phyloP scores from a whole-genome alignment of 2,113 vertebrate genomes.

The Nansenia antarctica region DNA sequence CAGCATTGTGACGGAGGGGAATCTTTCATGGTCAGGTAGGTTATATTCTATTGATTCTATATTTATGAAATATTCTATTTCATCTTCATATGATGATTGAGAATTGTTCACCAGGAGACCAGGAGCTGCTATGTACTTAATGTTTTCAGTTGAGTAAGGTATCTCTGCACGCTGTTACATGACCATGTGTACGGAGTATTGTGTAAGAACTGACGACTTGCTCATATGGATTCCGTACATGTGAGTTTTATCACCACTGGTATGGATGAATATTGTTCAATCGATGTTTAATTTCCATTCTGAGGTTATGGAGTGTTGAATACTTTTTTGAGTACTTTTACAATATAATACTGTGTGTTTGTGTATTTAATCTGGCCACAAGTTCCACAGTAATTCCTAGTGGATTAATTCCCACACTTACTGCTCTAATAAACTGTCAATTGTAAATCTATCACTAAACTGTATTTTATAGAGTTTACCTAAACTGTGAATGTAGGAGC shows the following conservation, averaged over 20 bases:
- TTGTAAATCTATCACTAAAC: not conserved
- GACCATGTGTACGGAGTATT: too few relatives aligned
- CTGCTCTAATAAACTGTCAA: too few relatives aligned
- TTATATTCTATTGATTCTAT: too few relatives aligned
- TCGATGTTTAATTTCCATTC: too few relatives aligned
- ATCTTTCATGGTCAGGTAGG: constrained; percentile 45
- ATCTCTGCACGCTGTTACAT: not conserved
- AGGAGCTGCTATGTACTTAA: not conserved
- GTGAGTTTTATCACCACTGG: not conserved
- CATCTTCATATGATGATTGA: not conserved
- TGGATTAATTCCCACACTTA: too few relatives aligned
- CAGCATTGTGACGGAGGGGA: not conserved
- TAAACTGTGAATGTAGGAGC: not conserved
- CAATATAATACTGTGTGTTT: not conserved
- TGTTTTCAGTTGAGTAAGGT: not conserved
- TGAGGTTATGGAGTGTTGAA: too few relatives aligned
- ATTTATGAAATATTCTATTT: too few relatives aligned
- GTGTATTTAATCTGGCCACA: not conserved
- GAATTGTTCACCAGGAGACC: not conserved
- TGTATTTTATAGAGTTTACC: not conserved
- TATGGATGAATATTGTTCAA: not conserved
- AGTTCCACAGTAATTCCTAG: too few relatives aligned
- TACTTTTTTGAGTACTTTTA: not conserved
- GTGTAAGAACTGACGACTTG: too few relatives aligned
- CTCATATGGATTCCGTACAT: too few relatives aligned